A percentile compares a stretch with the other conserved stretches of the same genome.
Conservation (phyloP, 1,140 invertebrate species). For the Musca domestica region DNA sequence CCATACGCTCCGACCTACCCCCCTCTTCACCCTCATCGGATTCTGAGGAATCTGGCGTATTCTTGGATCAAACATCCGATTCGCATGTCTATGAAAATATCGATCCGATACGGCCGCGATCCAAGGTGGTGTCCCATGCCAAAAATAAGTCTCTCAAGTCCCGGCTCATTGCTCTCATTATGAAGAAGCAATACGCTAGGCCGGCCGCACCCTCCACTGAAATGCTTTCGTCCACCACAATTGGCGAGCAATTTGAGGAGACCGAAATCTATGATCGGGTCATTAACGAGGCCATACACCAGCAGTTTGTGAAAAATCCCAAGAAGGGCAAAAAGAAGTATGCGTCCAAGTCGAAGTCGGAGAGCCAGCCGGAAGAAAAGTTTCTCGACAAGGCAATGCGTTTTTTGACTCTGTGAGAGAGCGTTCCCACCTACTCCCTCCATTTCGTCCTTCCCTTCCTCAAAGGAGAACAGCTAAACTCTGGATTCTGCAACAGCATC, state of each 20-base stretch:
- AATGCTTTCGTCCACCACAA: background rate
- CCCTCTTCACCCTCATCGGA: background rate
- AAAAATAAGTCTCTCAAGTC: constrained; percentile 5
- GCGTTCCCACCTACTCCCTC: background rate
- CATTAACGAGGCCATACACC: background rate
- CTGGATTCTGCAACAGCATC: background rate
- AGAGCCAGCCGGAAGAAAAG: background rate
- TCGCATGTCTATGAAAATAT: constrained; percentile 1
- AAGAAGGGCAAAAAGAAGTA: background rate
- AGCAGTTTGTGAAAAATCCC: background rate
- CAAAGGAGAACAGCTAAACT: background rate
- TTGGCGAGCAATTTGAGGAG: background rate
- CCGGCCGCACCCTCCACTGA: background rate
- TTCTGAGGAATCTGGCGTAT: constrained; percentile 7
- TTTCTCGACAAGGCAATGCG: constrained; percentile 6
- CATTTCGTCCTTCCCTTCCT: background rate
- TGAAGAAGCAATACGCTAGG: background rate
- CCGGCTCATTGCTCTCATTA: background rate
- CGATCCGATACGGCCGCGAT: background rate
- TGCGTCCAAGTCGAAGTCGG: background rate
- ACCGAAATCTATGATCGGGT: background rate
- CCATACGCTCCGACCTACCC: background rate
- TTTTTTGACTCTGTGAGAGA: background rate
- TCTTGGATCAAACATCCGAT: background rate
- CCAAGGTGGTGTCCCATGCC: background rate